These are phyloP conservation scores for Drosophila insularis DNA, from an alignment of 1,140 invertebrate genomes.

Conservation along the genomic window DNA sequence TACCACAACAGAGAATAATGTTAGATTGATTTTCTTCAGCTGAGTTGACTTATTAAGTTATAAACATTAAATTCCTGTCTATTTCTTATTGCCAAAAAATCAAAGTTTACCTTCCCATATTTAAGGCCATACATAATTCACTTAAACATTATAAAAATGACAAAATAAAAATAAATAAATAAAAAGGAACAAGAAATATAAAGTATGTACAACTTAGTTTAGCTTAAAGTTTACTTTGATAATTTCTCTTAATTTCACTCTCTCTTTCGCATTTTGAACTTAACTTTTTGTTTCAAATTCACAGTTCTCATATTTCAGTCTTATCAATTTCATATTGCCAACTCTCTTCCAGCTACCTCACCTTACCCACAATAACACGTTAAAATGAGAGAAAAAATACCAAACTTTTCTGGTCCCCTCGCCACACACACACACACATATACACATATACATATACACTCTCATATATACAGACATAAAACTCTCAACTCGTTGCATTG, in stretches of 20 bases:
- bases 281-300: conserved; percentile 30
- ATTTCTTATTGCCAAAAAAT: no score
- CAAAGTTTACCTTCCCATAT: no score
- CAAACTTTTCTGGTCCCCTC: conserved; percentile 49
- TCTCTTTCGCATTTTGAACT: neutral
- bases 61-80: no score
- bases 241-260: conserved; percentile 1
- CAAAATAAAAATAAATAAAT: no score
- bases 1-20: no score
- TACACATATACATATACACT: conserved; percentile 3
- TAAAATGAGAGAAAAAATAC: conserved; percentile 51
- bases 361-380: conserved; percentile 22
- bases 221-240: conserved; percentile 4
- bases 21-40: no score
- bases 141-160: no score
- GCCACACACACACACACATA: conserved; percentile 21
- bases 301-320: conserved; percentile 25
- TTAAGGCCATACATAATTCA: no score
- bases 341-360: conserved; percentile 9
- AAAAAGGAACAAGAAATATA: no score
- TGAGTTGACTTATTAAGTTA: no score
- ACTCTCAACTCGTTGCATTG: conserved; percentile 37
- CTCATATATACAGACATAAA: neutral
- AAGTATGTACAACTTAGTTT: neutral
- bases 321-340: conserved; percentile 70